These are phyloP conservation scores for Aptenodytes forsteri DNA, from an alignment of 2,113 vertebrate species.

Conservation along the genomic window DNA sequence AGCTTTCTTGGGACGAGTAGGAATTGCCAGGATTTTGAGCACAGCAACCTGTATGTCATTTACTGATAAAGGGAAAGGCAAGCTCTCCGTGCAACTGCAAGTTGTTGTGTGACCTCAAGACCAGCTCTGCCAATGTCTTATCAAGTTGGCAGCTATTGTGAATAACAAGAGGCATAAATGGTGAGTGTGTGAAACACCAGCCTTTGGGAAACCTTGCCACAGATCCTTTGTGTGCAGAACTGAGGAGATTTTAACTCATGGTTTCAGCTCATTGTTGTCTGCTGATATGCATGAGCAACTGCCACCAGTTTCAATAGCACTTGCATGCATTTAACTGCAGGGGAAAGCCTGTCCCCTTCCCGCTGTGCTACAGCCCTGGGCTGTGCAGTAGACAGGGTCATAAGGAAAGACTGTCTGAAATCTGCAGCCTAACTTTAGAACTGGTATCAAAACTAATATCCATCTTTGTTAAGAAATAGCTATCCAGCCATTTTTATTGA, in stretches of 20 bases:
- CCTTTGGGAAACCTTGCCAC: background rate
- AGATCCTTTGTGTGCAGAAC: background rate
- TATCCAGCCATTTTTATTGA: background rate
- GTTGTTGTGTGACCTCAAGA: background rate
- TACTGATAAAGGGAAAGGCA: background rate
- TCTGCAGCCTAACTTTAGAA: background rate
- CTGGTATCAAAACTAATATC: background rate
- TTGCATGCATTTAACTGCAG: background rate
- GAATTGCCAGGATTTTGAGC: background rate
- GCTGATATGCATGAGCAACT: background rate
- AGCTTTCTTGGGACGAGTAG: background rate
- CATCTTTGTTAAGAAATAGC: background rate
- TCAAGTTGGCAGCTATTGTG: background rate
- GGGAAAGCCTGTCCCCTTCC: background rate
- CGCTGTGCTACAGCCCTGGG: fast-evolving
- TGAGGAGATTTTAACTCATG: background rate
- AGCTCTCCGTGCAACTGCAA: background rate
- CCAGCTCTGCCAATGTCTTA: background rate
- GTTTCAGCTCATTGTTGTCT: background rate
- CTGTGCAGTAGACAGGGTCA: background rate
- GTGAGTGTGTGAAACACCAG: background rate
- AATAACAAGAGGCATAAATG: background rate
- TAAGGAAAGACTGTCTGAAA: background rate
- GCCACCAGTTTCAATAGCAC: background rate
- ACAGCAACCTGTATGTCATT: background rate